phyloP scores from a whole-genome alignment of 2,113 vertebrate species.

The Butorides virescens region DNA sequence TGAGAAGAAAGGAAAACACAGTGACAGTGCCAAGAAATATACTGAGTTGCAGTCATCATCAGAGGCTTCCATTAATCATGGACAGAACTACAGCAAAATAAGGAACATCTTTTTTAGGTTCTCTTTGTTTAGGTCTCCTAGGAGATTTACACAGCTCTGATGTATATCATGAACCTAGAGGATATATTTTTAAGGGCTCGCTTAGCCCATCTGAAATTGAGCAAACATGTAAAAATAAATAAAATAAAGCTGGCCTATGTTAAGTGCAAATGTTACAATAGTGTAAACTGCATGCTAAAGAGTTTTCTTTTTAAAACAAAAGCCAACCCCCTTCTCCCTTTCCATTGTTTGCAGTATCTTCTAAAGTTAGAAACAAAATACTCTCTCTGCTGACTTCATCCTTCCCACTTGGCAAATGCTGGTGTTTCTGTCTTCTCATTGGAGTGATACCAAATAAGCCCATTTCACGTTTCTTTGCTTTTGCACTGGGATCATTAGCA shows the following conservation, averaged over 20 bases:
- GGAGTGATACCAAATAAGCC: slow-evolving; percentile 41
- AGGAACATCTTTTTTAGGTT: slow-evolving; percentile 66
- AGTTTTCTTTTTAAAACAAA: slow-evolving; percentile 29
- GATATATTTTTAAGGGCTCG: slow-evolving; percentile 27
- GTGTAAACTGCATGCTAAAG: background rate
- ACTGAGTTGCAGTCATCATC: slow-evolving; percentile 52
- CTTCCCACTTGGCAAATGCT: slow-evolving; percentile 33
- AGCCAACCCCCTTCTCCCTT: background rate
- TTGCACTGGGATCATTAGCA: background rate
- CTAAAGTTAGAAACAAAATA: slow-evolving; percentile 63
- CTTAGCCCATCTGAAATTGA: slow-evolving; percentile 30
- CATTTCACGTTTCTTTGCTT: background rate
- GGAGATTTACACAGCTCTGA: slow-evolving; percentile 46
- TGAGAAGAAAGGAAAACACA: slow-evolving; percentile 65
- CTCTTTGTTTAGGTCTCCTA: slow-evolving; percentile 54
- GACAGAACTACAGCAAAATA: slow-evolving; percentile 42
- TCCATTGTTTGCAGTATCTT: slow-evolving; percentile 49
- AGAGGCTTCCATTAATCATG: slow-evolving; percentile 67
- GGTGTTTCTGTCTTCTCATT: slow-evolving; percentile 13
- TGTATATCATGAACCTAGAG: slow-evolving; percentile 36
- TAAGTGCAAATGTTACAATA: slow-evolving; percentile 17
- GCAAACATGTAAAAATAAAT: slow-evolving; percentile 40
- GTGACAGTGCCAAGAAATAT: slow-evolving; percentile 65
- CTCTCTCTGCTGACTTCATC: slow-evolving; percentile 46
- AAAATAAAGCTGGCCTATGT: slow-evolving; percentile 45